Base-by-base conservation (phyloP, 2,113 vertebrate genomes). In the Callaeas wilsoni region DNA sequence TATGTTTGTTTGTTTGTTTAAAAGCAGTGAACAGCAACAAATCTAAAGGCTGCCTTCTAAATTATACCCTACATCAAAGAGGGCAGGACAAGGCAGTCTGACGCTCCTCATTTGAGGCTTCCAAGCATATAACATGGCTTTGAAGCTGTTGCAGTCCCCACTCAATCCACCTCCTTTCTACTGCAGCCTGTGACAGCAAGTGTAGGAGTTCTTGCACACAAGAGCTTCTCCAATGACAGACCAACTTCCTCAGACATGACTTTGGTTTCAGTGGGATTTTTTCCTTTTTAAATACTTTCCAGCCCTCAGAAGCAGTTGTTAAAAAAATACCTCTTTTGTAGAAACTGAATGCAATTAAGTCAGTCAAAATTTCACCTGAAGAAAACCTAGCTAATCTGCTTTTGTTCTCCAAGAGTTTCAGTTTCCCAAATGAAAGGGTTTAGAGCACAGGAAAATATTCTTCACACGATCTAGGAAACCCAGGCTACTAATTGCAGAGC, bases 321-420 rank as follows among this genome's bases (percentile, higher is more conserved):
- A 22, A 89, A 57, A 73, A 57, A 75, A 13, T 39, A 46, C 7
- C 18, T 71, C 47, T 60, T 93, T 67, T 55, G 49, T 42, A 67
- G 42, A 69, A 94, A 50, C 7, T n/a, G 16, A 64, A 30, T 19
- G 59, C 37, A 77, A 81, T 84, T 46, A 84, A 81, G 27, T 55
- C 68, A 84, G 42, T 53, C 73, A 80, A 78, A 77, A 70, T 26
- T 52, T 13, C 47, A 91, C 23, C 73, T 90, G 87, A 84, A 88
- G 52, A 95, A 97, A 96, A 95, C 25, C n/a, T 21, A 88, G 78
- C 52, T 59, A 87, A 93, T 60, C 63, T 83, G 84, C 78, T 74
- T 96, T 97, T 95, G 85, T 93, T 75, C 76, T 90, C 37, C 11
- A 35, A 81, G 71, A 84, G 81, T 86, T 75, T 93, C 87, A 62